Conservation (phyloP, 2,113 vertebrate genomes). For the Fregetta grallaria region DNA sequence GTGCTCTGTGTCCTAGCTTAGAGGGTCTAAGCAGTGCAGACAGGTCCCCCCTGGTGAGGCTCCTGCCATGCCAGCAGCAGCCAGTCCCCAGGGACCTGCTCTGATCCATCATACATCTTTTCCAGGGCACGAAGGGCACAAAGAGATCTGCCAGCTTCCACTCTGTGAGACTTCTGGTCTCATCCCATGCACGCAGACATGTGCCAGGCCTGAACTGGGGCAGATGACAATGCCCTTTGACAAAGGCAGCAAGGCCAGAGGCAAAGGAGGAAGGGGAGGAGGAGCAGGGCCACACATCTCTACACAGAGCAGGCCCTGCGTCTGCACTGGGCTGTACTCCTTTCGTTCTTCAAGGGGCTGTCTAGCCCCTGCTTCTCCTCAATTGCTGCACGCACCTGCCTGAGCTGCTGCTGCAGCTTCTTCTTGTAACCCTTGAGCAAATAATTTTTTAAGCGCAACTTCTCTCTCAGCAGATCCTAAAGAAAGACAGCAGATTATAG, state of each 20-base stretch:
- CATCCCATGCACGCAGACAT: neutral
- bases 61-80: neutral
- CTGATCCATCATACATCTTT: neutral
- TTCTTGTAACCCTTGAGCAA: slow-evolving; percentile 74
- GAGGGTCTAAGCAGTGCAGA: neutral
- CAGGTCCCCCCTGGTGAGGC: neutral
- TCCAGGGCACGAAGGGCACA: neutral
- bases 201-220: neutral
- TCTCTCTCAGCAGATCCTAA: slow-evolving; percentile 77
- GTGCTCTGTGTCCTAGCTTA: neutral
- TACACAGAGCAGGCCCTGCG: neutral
- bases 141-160: neutral
- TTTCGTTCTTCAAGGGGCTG: neutral
- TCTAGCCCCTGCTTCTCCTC: neutral
- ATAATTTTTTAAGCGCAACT: slow-evolving; percentile 72
- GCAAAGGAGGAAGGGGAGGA: neutral
- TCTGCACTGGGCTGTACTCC: neutral
- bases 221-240: neutral
- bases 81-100: neutral
- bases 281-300: neutral
- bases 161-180: neutral
- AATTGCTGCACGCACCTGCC: slow-evolving; percentile 48
- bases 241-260: neutral
- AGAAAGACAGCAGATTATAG: neutral
- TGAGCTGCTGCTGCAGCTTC: slow-evolving; percentile 74